These are phyloP conservation scores for Microtus pennsylvanicus DNA, from an alignment of 2,113 vertebrate species.

Conservation along the genomic window DNA sequence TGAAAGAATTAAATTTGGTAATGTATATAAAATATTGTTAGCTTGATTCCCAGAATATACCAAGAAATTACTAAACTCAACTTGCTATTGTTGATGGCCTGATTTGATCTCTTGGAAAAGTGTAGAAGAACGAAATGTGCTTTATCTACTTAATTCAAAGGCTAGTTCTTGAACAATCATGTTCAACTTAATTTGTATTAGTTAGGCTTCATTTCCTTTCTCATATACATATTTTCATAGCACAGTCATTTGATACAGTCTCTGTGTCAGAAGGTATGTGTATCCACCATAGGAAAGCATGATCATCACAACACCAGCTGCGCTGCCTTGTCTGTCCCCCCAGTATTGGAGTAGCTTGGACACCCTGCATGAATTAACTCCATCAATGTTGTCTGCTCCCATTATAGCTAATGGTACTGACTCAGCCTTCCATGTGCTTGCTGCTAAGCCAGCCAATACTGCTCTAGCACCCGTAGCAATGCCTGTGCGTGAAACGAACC, in stretches of 20 bases:
- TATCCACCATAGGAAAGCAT: conserved; percentile 38
- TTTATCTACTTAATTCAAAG: conserved; percentile 13
- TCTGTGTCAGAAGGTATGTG: conserved; percentile 41
- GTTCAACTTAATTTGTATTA: conserved; percentile 51
- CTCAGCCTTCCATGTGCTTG: conserved; percentile 91
- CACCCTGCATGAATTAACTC: conserved; percentile 88
- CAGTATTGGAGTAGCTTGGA: conserved; percentile 68
- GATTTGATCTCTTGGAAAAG: conserved; percentile 61
- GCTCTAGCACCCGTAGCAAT: conserved; percentile 92
- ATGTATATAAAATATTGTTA: background rate
- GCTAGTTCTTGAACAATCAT: conserved; percentile 22
- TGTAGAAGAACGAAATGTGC: background rate
- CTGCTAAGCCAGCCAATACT: conserved; percentile 89
- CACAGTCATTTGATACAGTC: background rate
- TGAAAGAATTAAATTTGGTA: conserved; percentile 59
- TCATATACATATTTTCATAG: conserved; percentile 16
- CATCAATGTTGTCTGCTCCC: conserved; percentile 90
- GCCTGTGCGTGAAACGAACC: conserved; percentile 98
- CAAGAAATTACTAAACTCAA: conserved; percentile 9
- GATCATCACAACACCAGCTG: conserved; percentile 14
- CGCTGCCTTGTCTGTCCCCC: conserved; percentile 69
- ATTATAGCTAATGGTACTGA: conserved; percentile 96
- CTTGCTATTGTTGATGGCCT: conserved; percentile 16
- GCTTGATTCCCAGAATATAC: background rate
- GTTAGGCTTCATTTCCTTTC: conserved; percentile 39